Evolutionary conservation across 2,797 vertebrate genomes (phyloP).

Genomic region (Gallinago nigripennis): DNA sequence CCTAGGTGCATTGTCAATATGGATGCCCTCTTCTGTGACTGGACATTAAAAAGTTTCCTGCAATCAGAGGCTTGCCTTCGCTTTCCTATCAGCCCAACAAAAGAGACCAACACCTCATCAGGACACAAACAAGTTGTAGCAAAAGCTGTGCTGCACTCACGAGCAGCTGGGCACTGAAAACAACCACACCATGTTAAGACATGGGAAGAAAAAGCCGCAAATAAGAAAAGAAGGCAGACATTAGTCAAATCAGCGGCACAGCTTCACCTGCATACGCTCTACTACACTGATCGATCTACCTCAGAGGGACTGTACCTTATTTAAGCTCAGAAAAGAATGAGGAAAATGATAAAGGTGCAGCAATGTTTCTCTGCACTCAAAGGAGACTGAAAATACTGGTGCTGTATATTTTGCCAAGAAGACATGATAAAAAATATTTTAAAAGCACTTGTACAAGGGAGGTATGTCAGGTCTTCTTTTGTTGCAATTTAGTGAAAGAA

Average conservation of each 20-base stretch:
- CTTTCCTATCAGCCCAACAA: not conserved
- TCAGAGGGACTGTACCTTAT: not conserved
- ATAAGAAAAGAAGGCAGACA: not conserved
- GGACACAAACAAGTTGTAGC: not conserved
- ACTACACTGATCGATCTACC: not conserved
- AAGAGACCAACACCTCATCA: rapidly evolving
- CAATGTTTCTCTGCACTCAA: not conserved
- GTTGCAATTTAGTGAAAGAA: not conserved
- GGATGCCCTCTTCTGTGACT: not conserved
- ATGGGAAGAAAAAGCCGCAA: not conserved
- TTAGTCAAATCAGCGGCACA: not conserved
- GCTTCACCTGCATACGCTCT: not conserved
- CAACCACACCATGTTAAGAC: not conserved
- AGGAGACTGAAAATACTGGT: not conserved
- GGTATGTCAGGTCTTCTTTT: not conserved
- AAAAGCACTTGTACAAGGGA: not conserved
- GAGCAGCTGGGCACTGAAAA: not conserved
- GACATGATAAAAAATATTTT: not conserved
- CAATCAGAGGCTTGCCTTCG: not conserved
- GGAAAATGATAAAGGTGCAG: not conserved
- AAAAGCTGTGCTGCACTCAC: not conserved
- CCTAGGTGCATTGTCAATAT: not conserved
- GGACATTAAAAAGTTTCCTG: not conserved
- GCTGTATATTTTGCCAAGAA: not conserved
- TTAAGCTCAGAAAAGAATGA: not conserved